Evolutionary conservation across 2,888 invertebrate species (phyloP).

Genomic region (Andrena marginata): DNA sequence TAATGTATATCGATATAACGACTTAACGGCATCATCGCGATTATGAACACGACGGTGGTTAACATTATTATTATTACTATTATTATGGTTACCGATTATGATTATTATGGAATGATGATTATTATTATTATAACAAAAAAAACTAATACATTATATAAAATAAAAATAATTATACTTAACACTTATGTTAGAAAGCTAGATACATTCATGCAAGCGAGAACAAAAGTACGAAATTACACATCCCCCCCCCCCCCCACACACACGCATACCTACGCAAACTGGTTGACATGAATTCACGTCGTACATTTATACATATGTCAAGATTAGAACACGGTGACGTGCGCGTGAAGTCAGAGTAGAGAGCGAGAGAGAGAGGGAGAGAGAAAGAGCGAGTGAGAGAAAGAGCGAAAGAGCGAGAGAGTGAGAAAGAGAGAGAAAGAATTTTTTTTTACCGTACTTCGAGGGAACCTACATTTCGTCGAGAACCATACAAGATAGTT

Average conservation of each 20-base stretch:
- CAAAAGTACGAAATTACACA: conserved; percentile 26
- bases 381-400: conserved; percentile 2
- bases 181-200: conserved; percentile 83
- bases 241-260: conserved; percentile 43
- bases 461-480: conserved; percentile 64
- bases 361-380: not conserved
- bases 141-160: conserved; percentile 77
- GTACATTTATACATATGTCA: conserved; percentile 73
- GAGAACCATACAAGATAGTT: conserved; percentile 41
- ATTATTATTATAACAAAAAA: conserved; percentile 69
- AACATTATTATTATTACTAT: conserved; percentile 72
- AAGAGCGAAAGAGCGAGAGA: conserved; percentile 20
- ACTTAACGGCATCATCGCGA: conserved; percentile 72
- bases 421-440: conserved; percentile 7
- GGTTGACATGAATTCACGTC: conserved; percentile 70
- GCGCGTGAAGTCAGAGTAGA: conserved; percentile 44
- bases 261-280: conserved; percentile 44
- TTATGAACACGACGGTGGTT: conserved; percentile 70
- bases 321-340: conserved; percentile 71
- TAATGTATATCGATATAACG: conserved; percentile 72
- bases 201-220: conserved; percentile 70
- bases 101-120: conserved; percentile 73
- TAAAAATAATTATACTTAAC: conserved; percentile 80
- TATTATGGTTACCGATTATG: conserved; percentile 75
- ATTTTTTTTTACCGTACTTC: conserved; percentile 67